Evolutionary conservation across 2,113 vertebrate genomes (phyloP).

Genomic region (Solenodon paradoxus): DNA sequence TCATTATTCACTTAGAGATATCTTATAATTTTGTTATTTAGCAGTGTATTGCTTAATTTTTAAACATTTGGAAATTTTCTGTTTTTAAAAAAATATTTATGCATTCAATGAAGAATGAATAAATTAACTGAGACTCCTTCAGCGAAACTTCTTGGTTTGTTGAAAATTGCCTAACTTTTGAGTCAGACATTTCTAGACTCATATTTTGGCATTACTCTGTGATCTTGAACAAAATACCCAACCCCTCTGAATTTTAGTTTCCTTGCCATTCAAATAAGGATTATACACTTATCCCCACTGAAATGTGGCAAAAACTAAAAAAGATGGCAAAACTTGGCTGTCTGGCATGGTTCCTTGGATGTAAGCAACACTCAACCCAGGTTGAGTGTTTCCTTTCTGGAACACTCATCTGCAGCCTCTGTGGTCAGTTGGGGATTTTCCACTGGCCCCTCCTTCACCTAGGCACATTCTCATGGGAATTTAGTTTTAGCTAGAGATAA

Average conservation of each 20-base stretch:
- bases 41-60: no score
- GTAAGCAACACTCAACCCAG: neutral
- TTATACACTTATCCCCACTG: neutral
- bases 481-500: neutral
- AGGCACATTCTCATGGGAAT: neutral
- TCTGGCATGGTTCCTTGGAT: neutral
- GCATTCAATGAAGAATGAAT: no score
- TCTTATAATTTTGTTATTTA: neutral
- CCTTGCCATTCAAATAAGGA: neutral
- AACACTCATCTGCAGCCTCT: neutral
- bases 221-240: neutral
- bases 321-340: neutral
- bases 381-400: neutral
- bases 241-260: neutral
- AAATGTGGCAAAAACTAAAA: neutral
- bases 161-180: neutral
- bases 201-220: neutral
- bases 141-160: neutral
- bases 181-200: neutral
- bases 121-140: neutral
- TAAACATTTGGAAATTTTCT: no score
- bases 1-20: neutral
- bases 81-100: no score
- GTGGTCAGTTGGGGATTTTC: neutral
- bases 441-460: fast-evolving